Conservation (phyloP, 2,113 vertebrate genomes). For the Myxocyprinus asiaticus region DNA sequence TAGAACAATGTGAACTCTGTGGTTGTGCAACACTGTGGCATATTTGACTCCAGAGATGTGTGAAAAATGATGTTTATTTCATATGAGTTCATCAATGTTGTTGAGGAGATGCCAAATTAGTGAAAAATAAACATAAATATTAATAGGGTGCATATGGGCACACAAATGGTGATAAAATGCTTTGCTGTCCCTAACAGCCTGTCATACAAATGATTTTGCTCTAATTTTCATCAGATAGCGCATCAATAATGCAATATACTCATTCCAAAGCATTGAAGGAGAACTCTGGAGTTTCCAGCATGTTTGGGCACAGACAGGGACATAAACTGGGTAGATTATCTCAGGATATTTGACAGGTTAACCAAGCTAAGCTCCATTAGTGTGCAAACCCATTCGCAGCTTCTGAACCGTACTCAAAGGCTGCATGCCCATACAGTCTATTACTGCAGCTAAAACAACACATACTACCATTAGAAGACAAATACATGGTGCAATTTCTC, state of each 20-base stretch:
- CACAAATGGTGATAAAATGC: not conserved
- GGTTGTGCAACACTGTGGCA: no score
- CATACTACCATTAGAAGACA: conserved; percentile 66
- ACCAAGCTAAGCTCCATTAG: conserved; percentile 56
- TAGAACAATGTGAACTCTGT: no score
- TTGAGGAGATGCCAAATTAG: no score
- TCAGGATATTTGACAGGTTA: conserved; percentile 59
- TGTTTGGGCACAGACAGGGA: conserved; percentile 33
- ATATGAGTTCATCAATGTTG: no score
- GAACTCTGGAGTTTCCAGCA: not conserved
- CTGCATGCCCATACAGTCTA: conserved; percentile 34
- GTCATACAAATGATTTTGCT: no score
- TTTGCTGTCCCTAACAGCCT: not conserved
- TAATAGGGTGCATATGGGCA: not conserved
- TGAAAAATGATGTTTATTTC: no score
- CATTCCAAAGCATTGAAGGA: no score
- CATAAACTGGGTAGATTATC: conserved; percentile 35
- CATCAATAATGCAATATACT: no score
- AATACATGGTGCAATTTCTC: conserved; percentile 62
- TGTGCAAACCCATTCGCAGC: conserved; percentile 57
- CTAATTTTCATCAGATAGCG: no score
- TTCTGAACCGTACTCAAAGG: conserved; percentile 67
- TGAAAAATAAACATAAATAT: not conserved
- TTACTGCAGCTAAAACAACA: conserved; percentile 73
- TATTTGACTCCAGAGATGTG: no score